Evolutionary conservation across 2,797 vertebrate species (phyloP).

Genomic region (Decapterus maruadsi): DNA sequence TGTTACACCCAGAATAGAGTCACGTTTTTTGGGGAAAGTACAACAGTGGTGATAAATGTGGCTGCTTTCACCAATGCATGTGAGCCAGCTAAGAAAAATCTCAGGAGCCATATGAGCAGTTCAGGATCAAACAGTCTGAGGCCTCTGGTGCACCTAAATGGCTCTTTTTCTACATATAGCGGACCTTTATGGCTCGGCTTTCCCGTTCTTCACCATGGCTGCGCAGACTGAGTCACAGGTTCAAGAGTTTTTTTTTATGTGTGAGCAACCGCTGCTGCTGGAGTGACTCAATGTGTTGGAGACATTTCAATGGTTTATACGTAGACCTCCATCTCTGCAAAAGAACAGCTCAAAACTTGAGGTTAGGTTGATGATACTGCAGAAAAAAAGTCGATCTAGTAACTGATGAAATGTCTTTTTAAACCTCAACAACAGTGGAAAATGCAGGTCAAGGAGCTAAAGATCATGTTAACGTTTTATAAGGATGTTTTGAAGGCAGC

Average conservation of each 20-base stretch:
- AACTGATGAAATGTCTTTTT: conserved; percentile 46
- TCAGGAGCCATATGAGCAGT: conserved; percentile 69
- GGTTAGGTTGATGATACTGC: conserved; percentile 52
- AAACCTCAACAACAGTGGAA: conserved; percentile 20
- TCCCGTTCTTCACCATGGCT: conserved; percentile 54
- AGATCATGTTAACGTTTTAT: background rate
- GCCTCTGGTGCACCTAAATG: conserved; percentile 57
- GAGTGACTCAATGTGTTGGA: conserved; percentile 63
- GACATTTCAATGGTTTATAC: conserved; percentile 63
- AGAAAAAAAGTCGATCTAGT: conserved; percentile 49
- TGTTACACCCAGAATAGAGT: conserved; percentile 51
- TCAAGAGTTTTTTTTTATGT: conserved; percentile 67
- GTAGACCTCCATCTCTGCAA: conserved; percentile 50
- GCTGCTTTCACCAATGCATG: conserved; percentile 28
- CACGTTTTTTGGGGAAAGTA: conserved; percentile 26
- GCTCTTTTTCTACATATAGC: conserved; percentile 61
- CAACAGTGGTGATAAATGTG: conserved; percentile 45
- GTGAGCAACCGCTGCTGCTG: conserved; percentile 42
- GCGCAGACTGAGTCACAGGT: conserved; percentile 67
- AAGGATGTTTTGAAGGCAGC: conserved; percentile 6
- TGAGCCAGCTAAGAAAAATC: conserved; percentile 51
- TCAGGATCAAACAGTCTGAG: conserved; percentile 71
- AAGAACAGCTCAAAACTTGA: conserved; percentile 53
- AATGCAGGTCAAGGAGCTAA: conserved; percentile 29
- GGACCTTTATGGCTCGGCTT: conserved; percentile 61